Evolutionary conservation across 2,113 vertebrate species (phyloP), one percentile per base, ranked within the genome.

Genomic region (Pithys albifrons): DNA sequence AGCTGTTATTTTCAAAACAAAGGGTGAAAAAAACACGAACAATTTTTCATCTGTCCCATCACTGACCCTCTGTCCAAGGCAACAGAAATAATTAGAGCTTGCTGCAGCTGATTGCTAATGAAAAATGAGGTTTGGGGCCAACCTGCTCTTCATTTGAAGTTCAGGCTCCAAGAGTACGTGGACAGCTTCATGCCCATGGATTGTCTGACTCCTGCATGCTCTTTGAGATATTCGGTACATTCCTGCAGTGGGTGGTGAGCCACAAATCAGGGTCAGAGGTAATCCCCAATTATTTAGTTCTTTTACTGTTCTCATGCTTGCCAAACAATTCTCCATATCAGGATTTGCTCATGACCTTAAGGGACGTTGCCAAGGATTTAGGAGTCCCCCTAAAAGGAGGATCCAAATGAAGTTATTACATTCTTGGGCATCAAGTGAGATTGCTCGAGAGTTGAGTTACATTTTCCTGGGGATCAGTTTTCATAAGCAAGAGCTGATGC

Each of bases 341-440:
- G 89, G 93, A 61, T 90, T 96, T 95, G 52, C 94, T 95, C 93
- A 80, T 97, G 96, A 95, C 96, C 95, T 97, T 96, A 96, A 95
- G 95, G 89, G 96, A 92, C 1, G 58, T 46, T 94, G 94, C 94
- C 96, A 95, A 69, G 92, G 96, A 67, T 96, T 95, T 96, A 93
- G 95, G 94, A 96, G 91, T 96, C 95, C 94, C 93, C 93, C 88
- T 84, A 96, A 97, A 97, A 95, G 94, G 91, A 95, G 82, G 93
- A 91, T 91, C 93, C 91, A 48, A 86, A 59, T 65, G 85, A 86
- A 96, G 95, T 78, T 89, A 65, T 35, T 59, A 1, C 95, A 93
- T 97, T 97, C 94, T 57, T 62, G 94, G 70, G 95, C 84, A 88
- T 81, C 85, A 35, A 81, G 91, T 96, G 55, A 61, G 95, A 72